These are phyloP conservation scores for Apostichopus californicus DNA, from an alignment of 35 echinoderm and acorn worm genomes.

Conservation along the genomic window DNA sequence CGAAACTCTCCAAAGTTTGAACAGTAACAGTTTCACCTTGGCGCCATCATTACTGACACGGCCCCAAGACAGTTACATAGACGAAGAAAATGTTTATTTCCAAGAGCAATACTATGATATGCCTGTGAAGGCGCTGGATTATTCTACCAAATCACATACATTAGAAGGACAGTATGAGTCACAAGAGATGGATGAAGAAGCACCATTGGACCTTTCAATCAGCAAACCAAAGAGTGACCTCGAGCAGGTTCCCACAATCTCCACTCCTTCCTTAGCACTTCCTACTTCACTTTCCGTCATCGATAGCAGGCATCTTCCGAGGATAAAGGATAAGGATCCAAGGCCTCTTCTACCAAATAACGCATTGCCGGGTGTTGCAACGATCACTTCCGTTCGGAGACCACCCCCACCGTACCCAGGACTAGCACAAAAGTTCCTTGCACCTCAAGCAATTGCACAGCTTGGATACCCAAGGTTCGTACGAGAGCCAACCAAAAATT, in stretches of 20 bases:
- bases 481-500: not conserved
- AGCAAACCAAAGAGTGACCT: not conserved
- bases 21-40: not conserved
- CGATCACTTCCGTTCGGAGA: not conserved
- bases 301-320: not conserved
- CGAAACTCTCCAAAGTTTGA: not conserved
- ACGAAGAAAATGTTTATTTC: not conserved
- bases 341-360: not conserved
- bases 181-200: constrained; percentile 7
- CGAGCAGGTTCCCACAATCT: not conserved
- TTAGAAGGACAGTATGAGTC: not conserved
- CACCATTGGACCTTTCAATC: constrained; percentile 34
- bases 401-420: constrained; percentile 20
- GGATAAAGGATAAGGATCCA: not conserved
- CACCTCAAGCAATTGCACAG: constrained; percentile 1
- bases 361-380: not conserved
- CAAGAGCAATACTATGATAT: not conserved
- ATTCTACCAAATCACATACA: not conserved
- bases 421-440: not conserved
- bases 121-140: not conserved
- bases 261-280: not conserved
- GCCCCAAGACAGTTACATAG: not conserved
- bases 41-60: not conserved
- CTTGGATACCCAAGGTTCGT: not conserved
- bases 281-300: not conserved